phyloP scores from a whole-genome alignment of 2,113 vertebrate species.

The Chloroceryle aenea region DNA sequence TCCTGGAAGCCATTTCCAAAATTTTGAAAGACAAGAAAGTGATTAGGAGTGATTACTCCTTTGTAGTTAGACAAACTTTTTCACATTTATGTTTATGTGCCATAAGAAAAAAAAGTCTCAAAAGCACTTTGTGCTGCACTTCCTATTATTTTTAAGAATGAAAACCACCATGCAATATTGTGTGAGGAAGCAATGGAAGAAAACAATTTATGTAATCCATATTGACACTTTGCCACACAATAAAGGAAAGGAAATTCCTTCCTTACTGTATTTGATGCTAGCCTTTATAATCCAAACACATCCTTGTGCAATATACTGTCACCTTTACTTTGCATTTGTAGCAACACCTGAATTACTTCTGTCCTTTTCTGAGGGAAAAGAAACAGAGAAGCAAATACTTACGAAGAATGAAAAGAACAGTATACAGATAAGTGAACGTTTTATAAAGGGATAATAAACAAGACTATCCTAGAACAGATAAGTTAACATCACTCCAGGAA shows the following conservation, averaged over 20 bases:
- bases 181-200: neutral
- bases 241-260: neutral
- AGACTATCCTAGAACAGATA: neutral
- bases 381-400: neutral
- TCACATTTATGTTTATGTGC: neutral
- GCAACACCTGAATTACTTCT: neutral
- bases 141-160: neutral
- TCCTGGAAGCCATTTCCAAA: neutral
- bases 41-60: neutral
- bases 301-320: neutral
- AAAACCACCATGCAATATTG: neutral
- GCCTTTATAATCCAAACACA: neutral
- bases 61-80: neutral
- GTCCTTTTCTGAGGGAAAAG: neutral
- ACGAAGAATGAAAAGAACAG: neutral
- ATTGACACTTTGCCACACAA: neutral
- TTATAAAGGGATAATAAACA: neutral
- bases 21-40: neutral
- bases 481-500: neutral
- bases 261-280: neutral
- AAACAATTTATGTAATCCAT: neutral
- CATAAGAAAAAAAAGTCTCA: neutral
- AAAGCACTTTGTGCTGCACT: neutral
- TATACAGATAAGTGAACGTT: neutral
- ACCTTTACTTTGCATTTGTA: neutral